Evolutionary conservation across 2,888 invertebrate species (phyloP).

Genomic region (Serrognathus titanus): DNA sequence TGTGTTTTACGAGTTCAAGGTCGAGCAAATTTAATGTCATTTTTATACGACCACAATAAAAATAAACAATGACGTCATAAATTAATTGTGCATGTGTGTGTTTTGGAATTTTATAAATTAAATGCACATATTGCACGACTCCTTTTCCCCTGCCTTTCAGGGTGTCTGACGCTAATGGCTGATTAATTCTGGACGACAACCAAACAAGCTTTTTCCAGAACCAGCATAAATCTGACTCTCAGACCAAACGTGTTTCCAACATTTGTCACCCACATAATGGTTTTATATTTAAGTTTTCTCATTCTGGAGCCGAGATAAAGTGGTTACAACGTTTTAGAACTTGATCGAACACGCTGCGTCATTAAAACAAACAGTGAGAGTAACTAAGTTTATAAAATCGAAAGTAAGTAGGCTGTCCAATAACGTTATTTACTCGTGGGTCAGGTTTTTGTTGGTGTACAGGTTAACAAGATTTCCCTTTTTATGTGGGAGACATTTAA

Average conservation of each 20-base stretch:
- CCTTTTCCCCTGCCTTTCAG: no score
- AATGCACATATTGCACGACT: not conserved
- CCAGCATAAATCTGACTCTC: slow-evolving; percentile 31
- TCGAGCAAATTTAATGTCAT: slow-evolving; percentile 12
- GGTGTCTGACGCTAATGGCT: slow-evolving; percentile 19
- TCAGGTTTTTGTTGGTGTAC: not conserved
- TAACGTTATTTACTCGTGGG: not conserved
- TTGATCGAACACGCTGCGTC: slow-evolving; percentile 9
- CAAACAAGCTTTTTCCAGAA: slow-evolving; percentile 27
- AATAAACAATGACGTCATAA: slow-evolving; percentile 1
- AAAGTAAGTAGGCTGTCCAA: slow-evolving; percentile 1
- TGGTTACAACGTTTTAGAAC: slow-evolving; percentile 13
- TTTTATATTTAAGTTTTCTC: slow-evolving; percentile 15
- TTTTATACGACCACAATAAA: slow-evolving; percentile 3
- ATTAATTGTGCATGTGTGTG: not conserved
- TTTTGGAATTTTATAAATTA: not conserved
- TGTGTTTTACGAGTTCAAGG: slow-evolving; percentile 23
- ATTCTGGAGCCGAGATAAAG: slow-evolving; percentile 17
- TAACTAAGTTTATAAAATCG: slow-evolving; percentile 13
- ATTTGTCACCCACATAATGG: slow-evolving; percentile 32
- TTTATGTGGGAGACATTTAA: slow-evolving; percentile 7
- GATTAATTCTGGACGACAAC: slow-evolving; percentile 27
- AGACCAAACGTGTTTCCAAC: slow-evolving; percentile 28
- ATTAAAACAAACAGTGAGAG: slow-evolving; percentile 14
- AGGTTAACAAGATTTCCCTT: not conserved